phyloP scores from a whole-genome alignment of 2,797 vertebrate genomes.

The Leptodactylus fallax region DNA sequence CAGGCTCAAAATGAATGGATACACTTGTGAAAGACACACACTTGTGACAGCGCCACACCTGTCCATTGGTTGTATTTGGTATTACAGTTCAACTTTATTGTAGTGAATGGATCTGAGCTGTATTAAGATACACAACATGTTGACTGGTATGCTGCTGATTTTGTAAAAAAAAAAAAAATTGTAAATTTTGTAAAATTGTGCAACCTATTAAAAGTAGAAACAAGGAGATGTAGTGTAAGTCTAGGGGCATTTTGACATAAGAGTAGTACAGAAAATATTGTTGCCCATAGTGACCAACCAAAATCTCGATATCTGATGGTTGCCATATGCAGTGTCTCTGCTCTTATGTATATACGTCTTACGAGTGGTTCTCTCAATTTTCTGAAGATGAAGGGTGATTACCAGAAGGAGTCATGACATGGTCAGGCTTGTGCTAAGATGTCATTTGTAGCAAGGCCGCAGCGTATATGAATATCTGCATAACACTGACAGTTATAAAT shows the following conservation, averaged over 20 bases:
- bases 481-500: slow-evolving; percentile 64
- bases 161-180: neutral
- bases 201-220: no score
- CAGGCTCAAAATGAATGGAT: no score
- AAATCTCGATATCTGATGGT: neutral
- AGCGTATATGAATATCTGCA: slow-evolving; percentile 37
- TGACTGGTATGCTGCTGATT: neutral
- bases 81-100: neutral
- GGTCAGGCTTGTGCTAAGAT: slow-evolving; percentile 29
- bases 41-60: neutral
- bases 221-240: no score
- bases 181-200: no score
- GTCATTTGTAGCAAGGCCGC: slow-evolving; percentile 19
- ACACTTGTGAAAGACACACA: no score
- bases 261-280: no score
- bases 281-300: no score
- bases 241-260: no score
- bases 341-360: neutral
- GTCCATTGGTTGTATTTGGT: neutral
- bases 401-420: slow-evolving; percentile 1
- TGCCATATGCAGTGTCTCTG: neutral
- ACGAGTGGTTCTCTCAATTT: neutral
- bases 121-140: neutral
- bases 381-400: slow-evolving; percentile 10
- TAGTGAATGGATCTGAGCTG: neutral